A percentile compares a stretch with the other conserved stretches of the same genome.
phyloP scores from a whole-genome alignment of 1,140 invertebrate species.

The Caenorhabditis brenneri region DNA sequence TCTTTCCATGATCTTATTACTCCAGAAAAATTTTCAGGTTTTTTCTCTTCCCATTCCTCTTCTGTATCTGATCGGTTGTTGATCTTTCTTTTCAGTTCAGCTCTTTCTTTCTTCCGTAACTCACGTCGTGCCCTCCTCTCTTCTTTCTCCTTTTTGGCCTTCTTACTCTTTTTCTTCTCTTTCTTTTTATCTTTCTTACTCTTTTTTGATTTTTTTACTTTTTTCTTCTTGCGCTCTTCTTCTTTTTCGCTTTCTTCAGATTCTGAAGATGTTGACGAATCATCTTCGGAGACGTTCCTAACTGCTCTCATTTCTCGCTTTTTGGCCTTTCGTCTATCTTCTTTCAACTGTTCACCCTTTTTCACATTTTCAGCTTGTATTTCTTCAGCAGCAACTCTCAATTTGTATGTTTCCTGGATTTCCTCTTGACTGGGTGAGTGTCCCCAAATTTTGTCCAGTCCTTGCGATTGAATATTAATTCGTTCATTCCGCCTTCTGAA shows the following conservation, averaged over 20 bases:
- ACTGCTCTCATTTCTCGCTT: slow-evolving; percentile 23
- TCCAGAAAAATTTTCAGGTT: background rate
- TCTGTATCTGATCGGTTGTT: slow-evolving; percentile 24
- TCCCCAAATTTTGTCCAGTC: slow-evolving; percentile 61
- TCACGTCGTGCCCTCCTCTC: slow-evolving; percentile 13
- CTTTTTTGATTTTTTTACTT: slow-evolving; percentile 38
- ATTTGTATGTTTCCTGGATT: slow-evolving; percentile 52
- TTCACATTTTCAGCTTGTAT: slow-evolving; percentile 53
- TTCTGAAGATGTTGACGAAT: slow-evolving; percentile 31
- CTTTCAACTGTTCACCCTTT: slow-evolving; percentile 55
- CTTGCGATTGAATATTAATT: slow-evolving; percentile 54
- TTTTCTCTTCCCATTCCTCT: slow-evolving; percentile 19
- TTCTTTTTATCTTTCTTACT: slow-evolving; percentile 25
- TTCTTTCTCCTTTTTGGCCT: slow-evolving; percentile 15
- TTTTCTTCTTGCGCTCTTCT: slow-evolving; percentile 24
- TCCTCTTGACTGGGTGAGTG: slow-evolving; percentile 63
- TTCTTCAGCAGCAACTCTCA: slow-evolving; percentile 49
- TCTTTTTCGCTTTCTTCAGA: slow-evolving; percentile 40
- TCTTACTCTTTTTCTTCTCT: slow-evolving; percentile 10
- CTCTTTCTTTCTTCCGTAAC: slow-evolving; percentile 8
- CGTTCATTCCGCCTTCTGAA: slow-evolving; percentile 61
- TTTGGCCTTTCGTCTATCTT: slow-evolving; percentile 60
- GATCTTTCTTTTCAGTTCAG: slow-evolving; percentile 9
- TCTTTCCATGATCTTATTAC: slow-evolving; percentile 6
- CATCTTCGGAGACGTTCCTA: slow-evolving; percentile 21